Percentiles rank a stretch among this genome's conserved stretches.
phyloP scores from a whole-genome alignment of 92 coral and sea anemone species.

The Chrysogorgia sp. region DNA sequence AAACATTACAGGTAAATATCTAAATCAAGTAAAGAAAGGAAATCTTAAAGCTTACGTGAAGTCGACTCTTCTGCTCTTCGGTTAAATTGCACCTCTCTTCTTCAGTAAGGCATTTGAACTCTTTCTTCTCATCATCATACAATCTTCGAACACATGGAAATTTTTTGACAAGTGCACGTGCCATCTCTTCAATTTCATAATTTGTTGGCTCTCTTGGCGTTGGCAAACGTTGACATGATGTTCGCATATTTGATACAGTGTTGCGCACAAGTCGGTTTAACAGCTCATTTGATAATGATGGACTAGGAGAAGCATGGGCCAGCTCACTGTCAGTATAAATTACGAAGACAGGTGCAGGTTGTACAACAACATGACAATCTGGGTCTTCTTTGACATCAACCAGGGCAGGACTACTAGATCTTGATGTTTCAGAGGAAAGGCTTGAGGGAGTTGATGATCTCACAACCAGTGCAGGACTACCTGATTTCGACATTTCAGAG shows the following conservation, averaged over 20 bases:
- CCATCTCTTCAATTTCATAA: conserved; percentile 8
- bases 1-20: too few relatives aligned
- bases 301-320: neutral
- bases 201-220: conserved; percentile 17
- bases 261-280: neutral
- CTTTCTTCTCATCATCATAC: too few relatives aligned
- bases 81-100: conserved; percentile 1
- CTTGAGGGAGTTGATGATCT: too few relatives aligned
- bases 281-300: neutral
- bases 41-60: conserved; percentile 43
- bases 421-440: too few relatives aligned
- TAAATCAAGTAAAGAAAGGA: too few relatives aligned
- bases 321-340: neutral
- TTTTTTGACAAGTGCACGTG: neutral
- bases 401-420: too few relatives aligned
- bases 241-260: conserved; percentile 9
- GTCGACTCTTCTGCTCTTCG: neutral
- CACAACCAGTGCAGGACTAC: too few relatives aligned
- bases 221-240: neutral
- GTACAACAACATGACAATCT: too few relatives aligned
- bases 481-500: too few relatives aligned
- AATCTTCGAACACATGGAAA: neutral
- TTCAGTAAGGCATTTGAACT: neutral
- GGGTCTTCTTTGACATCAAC: too few relatives aligned
- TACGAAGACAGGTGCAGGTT: neutral